Conservation (phyloP, 2,113 vertebrate genomes). For the Thalassarche chlororhynchos region DNA sequence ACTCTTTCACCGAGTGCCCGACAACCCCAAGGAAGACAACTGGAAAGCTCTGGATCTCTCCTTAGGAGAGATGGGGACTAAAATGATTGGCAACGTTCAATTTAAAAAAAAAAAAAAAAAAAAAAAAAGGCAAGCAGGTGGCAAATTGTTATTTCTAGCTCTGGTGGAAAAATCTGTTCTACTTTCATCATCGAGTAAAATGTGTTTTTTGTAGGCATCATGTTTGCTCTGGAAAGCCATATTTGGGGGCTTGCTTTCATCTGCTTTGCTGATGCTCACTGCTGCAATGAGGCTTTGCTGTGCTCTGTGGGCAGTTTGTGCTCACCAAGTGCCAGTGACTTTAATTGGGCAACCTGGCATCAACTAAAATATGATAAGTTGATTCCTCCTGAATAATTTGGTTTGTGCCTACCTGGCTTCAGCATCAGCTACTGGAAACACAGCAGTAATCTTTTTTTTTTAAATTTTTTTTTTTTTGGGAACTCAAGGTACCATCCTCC, state of each 20-base stretch:
- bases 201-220: background rate
- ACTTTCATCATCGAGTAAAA: background rate
- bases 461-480: too few species aligned
- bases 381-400: background rate
- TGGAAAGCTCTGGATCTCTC: background rate
- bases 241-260: background rate
- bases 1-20: background rate
- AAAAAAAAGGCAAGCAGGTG: background rate
- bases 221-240: background rate
- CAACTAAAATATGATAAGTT: accelerated
- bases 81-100: background rate
- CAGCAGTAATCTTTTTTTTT: background rate
- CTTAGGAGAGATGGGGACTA: background rate
- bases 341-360: background rate
- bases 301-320: background rate
- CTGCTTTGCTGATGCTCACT: background rate
- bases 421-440: background rate
- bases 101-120: background rate
- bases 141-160: background rate
- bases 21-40: background rate
- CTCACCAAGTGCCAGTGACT: background rate
- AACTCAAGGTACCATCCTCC: background rate
- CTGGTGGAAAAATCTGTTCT: background rate
- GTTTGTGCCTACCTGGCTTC: background rate
- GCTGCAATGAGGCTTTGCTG: background rate